Evolutionary conservation across 1,140 invertebrate species (phyloP).

Genomic region (Homalodisca vitripennis): DNA sequence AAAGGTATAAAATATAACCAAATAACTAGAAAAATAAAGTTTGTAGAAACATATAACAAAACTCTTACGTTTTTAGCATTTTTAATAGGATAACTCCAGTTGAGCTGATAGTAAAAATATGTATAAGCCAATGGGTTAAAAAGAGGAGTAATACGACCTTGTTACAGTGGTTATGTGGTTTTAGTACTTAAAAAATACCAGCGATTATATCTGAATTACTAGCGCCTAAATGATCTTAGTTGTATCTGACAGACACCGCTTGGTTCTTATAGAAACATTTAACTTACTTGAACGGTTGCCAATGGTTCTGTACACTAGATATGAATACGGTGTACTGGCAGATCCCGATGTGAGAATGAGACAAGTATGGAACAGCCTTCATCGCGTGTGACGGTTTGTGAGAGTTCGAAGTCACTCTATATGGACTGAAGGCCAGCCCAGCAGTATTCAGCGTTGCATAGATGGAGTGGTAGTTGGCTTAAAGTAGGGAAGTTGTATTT

Average conservation of each 20-base stretch:
- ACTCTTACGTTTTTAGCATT: too few species aligned
- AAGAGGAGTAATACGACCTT: slow-evolving; percentile 47
- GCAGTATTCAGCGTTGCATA: slow-evolving; percentile 42
- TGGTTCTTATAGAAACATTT: slow-evolving; percentile 33
- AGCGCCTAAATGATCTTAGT: slow-evolving; percentile 49
- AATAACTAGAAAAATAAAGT: too few species aligned
- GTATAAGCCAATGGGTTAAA: too few species aligned
- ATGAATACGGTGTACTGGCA: slow-evolving; percentile 43
- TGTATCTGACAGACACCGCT: slow-evolving; percentile 37
- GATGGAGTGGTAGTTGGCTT: slow-evolving; percentile 34
- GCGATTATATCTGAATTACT: slow-evolving; percentile 53
- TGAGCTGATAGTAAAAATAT: too few species aligned
- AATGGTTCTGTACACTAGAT: slow-evolving; percentile 43
- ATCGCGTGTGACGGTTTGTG: slow-evolving; percentile 40
- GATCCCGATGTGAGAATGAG: slow-evolving; percentile 19
- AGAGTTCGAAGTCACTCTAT: slow-evolving; percentile 44
- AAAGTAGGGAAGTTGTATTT: slow-evolving; percentile 14
- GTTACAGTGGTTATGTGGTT: slow-evolving; percentile 51
- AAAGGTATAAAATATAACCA: too few species aligned
- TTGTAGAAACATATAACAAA: too few species aligned
- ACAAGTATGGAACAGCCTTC: slow-evolving; percentile 32
- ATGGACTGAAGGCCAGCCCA: slow-evolving; percentile 45
- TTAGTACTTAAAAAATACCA: slow-evolving; percentile 54
- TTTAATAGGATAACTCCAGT: too few species aligned
- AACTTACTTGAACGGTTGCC: slow-evolving; percentile 39